Evolutionary conservation across 2,888 invertebrate genomes (phyloP).

Genomic region (Prosopocoilus inquinatus): DNA sequence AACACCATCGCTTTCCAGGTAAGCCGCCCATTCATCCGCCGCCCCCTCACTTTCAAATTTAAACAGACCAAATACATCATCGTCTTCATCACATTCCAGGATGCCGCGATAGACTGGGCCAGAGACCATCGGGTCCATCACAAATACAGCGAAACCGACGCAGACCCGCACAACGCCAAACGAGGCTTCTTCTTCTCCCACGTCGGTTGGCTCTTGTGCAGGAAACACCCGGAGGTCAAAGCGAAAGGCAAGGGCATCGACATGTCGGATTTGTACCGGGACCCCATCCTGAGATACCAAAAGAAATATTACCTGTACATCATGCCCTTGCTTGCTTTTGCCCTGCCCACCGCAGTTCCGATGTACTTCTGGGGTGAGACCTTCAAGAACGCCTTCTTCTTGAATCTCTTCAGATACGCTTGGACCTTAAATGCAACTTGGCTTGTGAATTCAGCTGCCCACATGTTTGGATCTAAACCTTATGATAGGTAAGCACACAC

Average conservation of each 20-base stretch:
- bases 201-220: conserved; percentile 89
- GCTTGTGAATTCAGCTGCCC: conserved; percentile 88
- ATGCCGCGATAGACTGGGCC: conserved; percentile 63
- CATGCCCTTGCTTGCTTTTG: conserved; percentile 73
- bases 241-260: conserved; percentile 84
- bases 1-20: conserved; percentile 88
- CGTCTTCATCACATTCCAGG: not conserved
- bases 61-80: not conserved
- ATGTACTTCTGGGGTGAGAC: conserved; percentile 77
- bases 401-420: conserved; percentile 74
- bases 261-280: conserved; percentile 76
- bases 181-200: conserved; percentile 96
- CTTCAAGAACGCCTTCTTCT: conserved; percentile 64
- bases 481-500: conserved; percentile 69
- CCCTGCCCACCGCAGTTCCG: conserved; percentile 73
- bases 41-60: not conserved
- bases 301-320: conserved; percentile 78
- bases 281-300: conserved; percentile 82
- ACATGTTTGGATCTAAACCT: conserved; percentile 74
- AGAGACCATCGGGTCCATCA: conserved; percentile 85
- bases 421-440: conserved; percentile 83
- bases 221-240: conserved; percentile 88
- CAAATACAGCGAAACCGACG: conserved; percentile 91
- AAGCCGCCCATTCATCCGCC: conserved; percentile 18
- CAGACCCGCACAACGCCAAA: conserved; percentile 89